Percentiles rank a stretch among this genome's conserved stretches.
These are phyloP conservation scores for Tipula lateralis DNA, from an alignment of 2,888 invertebrate species.

Conservation along the genomic window DNA sequence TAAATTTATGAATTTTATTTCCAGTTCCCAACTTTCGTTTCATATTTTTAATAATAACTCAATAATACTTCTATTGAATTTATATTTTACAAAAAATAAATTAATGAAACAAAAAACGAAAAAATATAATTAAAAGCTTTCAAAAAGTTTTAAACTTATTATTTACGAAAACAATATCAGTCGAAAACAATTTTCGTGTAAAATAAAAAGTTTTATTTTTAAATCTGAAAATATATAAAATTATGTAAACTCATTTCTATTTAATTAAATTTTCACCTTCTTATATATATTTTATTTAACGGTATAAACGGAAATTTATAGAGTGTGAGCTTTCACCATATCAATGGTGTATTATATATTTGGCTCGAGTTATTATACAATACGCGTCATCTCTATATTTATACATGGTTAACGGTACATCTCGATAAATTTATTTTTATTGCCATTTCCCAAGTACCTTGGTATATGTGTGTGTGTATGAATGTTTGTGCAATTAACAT, in stretches of 20 bases:
- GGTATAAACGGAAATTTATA: not conserved
- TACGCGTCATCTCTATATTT: not conserved
- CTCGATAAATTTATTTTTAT: not conserved
- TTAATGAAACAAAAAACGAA: not conserved
- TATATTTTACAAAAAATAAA: not conserved
- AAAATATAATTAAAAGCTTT: constrained; percentile 1
- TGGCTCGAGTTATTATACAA: not conserved
- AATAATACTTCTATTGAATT: not conserved
- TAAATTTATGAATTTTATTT: not conserved
- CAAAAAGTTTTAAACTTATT: not conserved
- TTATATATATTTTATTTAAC: not conserved
- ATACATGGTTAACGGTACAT: not conserved
- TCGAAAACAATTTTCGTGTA: constrained; percentile 1
- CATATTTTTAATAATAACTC: not conserved
- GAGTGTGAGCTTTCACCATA: not conserved
- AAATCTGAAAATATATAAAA: constrained; percentile 2
- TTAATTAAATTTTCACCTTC: not conserved
- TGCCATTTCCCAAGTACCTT: not conserved
- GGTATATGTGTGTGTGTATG: not conserved
- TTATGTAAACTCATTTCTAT: not conserved
- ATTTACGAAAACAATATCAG: constrained; percentile 3
- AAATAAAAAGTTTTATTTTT: not conserved
- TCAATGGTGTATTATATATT: not conserved
- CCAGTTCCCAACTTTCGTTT: not conserved
- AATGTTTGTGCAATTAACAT: not conserved